These are phyloP conservation scores for Eudorcas thomsonii DNA, from an alignment of 2,113 vertebrate species.

Conservation along the genomic window DNA sequence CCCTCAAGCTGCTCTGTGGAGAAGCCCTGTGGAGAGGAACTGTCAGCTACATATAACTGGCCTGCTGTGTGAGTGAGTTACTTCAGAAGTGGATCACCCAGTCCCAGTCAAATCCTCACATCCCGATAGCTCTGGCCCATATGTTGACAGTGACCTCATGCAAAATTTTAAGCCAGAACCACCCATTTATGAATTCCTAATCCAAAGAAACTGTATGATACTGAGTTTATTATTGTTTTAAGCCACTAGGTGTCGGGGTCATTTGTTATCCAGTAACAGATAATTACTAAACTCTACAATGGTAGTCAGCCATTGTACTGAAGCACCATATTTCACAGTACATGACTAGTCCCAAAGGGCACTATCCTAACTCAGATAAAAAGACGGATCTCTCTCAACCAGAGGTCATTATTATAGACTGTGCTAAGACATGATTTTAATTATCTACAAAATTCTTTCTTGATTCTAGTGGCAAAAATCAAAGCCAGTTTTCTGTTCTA, in stretches of 20 bases:
- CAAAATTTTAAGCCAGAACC: background rate
- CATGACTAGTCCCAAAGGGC: background rate
- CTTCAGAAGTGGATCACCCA: background rate
- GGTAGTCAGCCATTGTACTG: background rate
- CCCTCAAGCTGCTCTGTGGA: background rate
- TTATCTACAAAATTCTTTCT: background rate
- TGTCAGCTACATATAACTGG: background rate
- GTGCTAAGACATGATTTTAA: background rate
- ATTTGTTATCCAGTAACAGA: background rate
- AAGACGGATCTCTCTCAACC: background rate
- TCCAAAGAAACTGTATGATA: background rate
- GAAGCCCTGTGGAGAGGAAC: background rate
- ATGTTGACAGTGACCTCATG: background rate
- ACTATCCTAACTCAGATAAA: background rate
- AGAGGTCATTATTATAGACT: background rate
- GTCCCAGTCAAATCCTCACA: background rate
- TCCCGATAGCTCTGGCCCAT: background rate
- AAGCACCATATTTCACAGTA: background rate
- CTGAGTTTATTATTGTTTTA: background rate
- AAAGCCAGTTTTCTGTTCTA: background rate
- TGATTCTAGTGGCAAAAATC: background rate
- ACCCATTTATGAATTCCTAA: background rate
- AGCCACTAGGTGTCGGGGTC: background rate
- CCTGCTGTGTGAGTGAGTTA: background rate
- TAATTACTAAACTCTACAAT: background rate